phyloP scores from a whole-genome alignment of 2,888 invertebrate genomes.

The Sialis fuliginosa region DNA sequence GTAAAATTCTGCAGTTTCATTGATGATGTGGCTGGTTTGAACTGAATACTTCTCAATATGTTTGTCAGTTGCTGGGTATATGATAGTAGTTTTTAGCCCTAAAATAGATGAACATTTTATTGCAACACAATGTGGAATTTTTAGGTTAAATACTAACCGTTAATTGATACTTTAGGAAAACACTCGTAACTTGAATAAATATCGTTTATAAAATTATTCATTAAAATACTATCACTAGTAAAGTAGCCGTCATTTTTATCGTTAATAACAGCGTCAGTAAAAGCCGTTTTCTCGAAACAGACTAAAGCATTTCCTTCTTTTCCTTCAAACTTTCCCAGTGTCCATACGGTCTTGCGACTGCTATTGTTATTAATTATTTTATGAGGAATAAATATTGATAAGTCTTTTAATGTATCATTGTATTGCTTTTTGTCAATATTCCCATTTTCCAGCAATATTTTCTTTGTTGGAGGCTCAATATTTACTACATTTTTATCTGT shows the following conservation, averaged over 20 bases:
- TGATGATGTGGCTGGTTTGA: conserved; percentile 54
- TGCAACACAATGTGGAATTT: not conserved
- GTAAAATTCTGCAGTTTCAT: conserved; percentile 75
- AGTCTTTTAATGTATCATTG: conserved; percentile 24
- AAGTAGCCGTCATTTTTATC: conserved; percentile 37
- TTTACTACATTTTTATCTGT: not conserved
- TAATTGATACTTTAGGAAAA: conserved; percentile 38
- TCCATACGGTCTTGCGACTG: conserved; percentile 48
- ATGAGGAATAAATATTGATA: conserved; percentile 47
- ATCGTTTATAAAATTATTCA: conserved; percentile 59
- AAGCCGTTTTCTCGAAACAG: conserved; percentile 66
- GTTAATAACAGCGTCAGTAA: conserved; percentile 43
- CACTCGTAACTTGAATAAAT: conserved; percentile 71
- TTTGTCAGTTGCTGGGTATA: conserved; percentile 85
- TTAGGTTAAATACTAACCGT: conserved; percentile 35
- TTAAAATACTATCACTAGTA: conserved; percentile 35
- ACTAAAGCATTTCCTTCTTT: conserved; percentile 48
- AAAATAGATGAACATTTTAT: conserved; percentile 16
- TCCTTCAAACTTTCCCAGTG: conserved; percentile 49
- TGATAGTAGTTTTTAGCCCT: conserved; percentile 77
- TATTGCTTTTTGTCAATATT: not conserved
- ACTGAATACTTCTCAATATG: conserved; percentile 75
- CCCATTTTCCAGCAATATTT: not conserved
- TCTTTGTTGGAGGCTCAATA: not conserved
- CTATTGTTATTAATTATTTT: conserved; percentile 55